Evolutionary conservation across 2,888 invertebrate genomes (phyloP).

Genomic region (Venusia cambrica): DNA sequence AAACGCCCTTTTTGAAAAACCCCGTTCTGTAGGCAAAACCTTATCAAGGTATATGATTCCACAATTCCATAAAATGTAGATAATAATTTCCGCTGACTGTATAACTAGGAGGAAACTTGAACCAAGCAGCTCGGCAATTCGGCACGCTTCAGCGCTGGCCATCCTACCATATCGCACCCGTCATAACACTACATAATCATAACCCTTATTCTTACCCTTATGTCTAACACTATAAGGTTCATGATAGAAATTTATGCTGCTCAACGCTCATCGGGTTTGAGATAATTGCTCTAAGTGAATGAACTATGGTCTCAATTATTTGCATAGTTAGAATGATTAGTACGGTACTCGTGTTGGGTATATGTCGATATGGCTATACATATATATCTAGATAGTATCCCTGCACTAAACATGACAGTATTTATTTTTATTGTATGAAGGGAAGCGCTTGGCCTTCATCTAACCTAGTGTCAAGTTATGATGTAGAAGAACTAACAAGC

Average conservation of each 20-base stretch:
- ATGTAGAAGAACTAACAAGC: too few relatives aligned
- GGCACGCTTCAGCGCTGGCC: conserved; percentile 59
- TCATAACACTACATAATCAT: conserved; percentile 43
- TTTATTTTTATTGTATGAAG: too few relatives aligned
- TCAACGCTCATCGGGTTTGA: conserved; percentile 36
- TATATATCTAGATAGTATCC: too few relatives aligned
- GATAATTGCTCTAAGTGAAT: conserved; percentile 71
- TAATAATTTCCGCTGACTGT: conserved; percentile 5
- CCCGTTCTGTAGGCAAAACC: too few relatives aligned
- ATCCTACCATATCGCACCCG: conserved; percentile 73
- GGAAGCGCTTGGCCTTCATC: too few relatives aligned
- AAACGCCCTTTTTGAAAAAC: too few relatives aligned
- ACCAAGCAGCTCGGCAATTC: conserved; percentile 47
- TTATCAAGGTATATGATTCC: too few relatives aligned
- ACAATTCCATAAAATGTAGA: too few relatives aligned
- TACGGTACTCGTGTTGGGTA: conserved; percentile 29
- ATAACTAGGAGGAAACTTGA: conserved; percentile 53
- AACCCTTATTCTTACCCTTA: conserved; percentile 34
- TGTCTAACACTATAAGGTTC: conserved; percentile 27
- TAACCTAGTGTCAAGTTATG: too few relatives aligned
- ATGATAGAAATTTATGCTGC: conserved; percentile 17
- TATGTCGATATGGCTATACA: too few relatives aligned
- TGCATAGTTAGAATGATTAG: conserved; percentile 41
- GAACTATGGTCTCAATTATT: conserved; percentile 55
- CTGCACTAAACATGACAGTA: too few relatives aligned